These are phyloP conservation scores for Tinea pellionella DNA, from an alignment of 2,888 invertebrate species.

Conservation along the genomic window DNA sequence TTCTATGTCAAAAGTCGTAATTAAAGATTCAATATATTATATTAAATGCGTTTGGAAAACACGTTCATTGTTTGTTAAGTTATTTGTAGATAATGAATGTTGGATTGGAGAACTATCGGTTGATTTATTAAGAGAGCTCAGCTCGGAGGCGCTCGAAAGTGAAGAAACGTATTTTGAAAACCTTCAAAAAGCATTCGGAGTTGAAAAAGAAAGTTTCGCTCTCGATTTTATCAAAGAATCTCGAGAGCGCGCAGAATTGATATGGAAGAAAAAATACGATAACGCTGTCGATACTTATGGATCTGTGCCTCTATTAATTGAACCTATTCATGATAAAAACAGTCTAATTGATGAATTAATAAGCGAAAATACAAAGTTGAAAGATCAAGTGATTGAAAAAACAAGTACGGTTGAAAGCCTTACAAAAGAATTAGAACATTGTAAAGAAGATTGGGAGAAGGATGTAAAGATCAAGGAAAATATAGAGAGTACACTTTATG, in stretches of 20 bases:
- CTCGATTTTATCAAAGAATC: constrained; percentile 17
- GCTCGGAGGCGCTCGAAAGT: constrained; percentile 28
- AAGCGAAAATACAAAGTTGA: constrained; percentile 32
- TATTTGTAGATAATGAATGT: constrained; percentile 30
- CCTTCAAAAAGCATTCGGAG: constrained; percentile 16
- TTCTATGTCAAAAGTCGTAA: no score
- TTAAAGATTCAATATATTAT: neutral
- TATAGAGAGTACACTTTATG: constrained; percentile 40
- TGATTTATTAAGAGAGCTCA: constrained; percentile 29
- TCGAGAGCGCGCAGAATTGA: constrained; percentile 27
- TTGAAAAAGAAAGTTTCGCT: constrained; percentile 5
- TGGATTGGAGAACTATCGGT: constrained; percentile 42
- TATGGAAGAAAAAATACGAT: constrained; percentile 38
- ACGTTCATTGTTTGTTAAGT: constrained; percentile 36
- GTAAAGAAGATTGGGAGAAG: constrained; percentile 35
- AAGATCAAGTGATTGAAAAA: constrained; percentile 20
- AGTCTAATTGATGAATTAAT: constrained; percentile 36
- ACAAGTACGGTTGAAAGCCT: constrained; percentile 23
- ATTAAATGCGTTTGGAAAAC: constrained; percentile 36
- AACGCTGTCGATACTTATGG: constrained; percentile 32
- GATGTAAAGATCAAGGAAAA: constrained; percentile 33
- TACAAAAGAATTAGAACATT: constrained; percentile 28
- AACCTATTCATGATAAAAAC: constrained; percentile 24
- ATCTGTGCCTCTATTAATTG: constrained; percentile 27
- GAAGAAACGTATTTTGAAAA: constrained; percentile 31